These are phyloP conservation scores for Drosophila erecta DNA, from an alignment of 1,140 invertebrate species.

Conservation along the genomic window DNA sequence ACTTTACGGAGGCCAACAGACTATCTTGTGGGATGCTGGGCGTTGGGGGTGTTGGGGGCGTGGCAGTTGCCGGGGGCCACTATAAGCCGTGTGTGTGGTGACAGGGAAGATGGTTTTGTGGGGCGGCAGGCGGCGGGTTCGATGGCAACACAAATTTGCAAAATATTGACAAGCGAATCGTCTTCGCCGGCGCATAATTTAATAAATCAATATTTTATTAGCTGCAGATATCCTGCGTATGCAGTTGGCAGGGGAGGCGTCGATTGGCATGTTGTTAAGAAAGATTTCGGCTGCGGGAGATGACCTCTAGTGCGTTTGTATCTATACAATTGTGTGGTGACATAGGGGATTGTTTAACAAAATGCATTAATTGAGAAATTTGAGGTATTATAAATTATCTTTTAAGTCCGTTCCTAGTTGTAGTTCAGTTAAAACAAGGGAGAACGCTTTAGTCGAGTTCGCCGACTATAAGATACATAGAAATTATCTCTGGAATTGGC, in stretches of 20 bases:
- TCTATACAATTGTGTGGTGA: too few relatives aligned
- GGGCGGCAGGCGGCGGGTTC: conserved; percentile 16
- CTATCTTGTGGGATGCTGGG: conserved; percentile 17
- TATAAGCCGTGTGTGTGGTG: conserved; percentile 21
- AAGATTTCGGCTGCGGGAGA: too few relatives aligned
- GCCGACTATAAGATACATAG: too few relatives aligned
- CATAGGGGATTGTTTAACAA: too few relatives aligned
- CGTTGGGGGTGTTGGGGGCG: conserved; percentile 4
- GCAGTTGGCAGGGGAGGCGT: conserved; percentile 12
- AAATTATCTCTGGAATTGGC: too few relatives aligned
- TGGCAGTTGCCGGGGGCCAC: conserved; percentile 12
- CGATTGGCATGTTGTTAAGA: background rate
- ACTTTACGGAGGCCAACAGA: conserved; percentile 70
- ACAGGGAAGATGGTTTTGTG: background rate
- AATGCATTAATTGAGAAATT: too few relatives aligned
- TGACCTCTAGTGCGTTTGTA: too few relatives aligned
- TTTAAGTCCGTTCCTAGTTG: too few relatives aligned
- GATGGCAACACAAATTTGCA: conserved; percentile 67
- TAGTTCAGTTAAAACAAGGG: too few relatives aligned
- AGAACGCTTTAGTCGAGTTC: too few relatives aligned
- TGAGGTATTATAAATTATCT: too few relatives aligned
- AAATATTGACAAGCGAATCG: conserved; percentile 70
- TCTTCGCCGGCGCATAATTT: conserved; percentile 63
- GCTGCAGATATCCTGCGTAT: conserved; percentile 52
- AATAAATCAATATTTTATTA: conserved; percentile 81